Conservation (phyloP, 1,140 invertebrate species). For the Cotesia glomerata region DNA sequence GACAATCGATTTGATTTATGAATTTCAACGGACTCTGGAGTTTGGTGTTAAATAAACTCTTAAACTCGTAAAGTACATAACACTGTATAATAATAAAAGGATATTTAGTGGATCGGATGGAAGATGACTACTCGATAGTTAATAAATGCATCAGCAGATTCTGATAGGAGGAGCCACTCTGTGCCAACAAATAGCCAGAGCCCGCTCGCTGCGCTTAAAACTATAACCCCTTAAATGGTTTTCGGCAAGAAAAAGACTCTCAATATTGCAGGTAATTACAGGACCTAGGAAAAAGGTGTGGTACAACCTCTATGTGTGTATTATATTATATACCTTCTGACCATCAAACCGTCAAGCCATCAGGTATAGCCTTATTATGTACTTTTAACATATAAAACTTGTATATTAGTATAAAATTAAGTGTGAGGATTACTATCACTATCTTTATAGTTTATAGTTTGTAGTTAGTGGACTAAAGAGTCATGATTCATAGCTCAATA, state of each 20-base stretch:
- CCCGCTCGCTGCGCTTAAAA: neutral
- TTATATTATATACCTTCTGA: neutral
- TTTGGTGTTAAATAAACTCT: constrained; percentile 1
- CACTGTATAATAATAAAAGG: too few relatives aligned
- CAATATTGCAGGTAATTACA: constrained; percentile 21
- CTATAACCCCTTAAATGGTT: constrained; percentile 3
- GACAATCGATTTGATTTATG: constrained; percentile 37
- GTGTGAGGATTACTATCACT: constrained; percentile 5
- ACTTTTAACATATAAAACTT: too few relatives aligned
- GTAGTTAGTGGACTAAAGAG: neutral
- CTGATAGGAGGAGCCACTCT: neutral
- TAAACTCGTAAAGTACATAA: neutral
- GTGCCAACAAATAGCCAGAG: neutral
- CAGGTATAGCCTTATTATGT: too few relatives aligned
- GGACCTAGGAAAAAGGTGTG: constrained; percentile 18
- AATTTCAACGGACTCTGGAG: constrained; percentile 17
- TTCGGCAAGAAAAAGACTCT: neutral
- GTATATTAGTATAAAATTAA: neutral
- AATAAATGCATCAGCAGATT: neutral
- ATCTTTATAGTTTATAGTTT: neutral
- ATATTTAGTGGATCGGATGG: neutral
- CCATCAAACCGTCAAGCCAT: too few relatives aligned
- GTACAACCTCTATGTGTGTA: neutral
- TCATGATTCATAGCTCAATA: constrained; percentile 16
- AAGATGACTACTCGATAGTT: neutral